phyloP scores from a whole-genome alignment of 1,140 invertebrate species.

The Semibalanus balanoides region DNA sequence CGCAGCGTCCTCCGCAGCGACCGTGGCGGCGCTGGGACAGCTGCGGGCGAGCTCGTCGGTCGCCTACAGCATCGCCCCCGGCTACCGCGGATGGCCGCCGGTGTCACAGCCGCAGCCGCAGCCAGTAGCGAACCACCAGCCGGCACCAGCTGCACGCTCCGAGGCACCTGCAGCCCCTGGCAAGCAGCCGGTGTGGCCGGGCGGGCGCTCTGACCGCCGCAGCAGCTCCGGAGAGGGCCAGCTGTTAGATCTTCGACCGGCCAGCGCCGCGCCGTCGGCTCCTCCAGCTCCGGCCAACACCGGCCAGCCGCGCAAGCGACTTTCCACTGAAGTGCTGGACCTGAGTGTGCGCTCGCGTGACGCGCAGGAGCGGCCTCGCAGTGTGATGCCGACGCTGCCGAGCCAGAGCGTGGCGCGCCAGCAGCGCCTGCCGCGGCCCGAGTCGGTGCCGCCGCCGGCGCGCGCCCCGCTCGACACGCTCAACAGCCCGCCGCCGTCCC shows the following conservation, averaged over 20 bases:
- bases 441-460: slow-evolving; percentile 5
- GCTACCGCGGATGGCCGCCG: background rate
- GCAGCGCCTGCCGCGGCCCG: background rate
- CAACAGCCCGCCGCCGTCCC: no score
- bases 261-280: background rate
- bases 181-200: background rate
- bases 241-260: background rate
- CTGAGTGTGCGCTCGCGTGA: background rate
- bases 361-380: background rate
- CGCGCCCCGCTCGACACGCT: no score
- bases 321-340: background rate
- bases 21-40: slow-evolving; percentile 9
- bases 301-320: slow-evolving; percentile 1
- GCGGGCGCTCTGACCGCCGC: no score
- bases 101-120: background rate
- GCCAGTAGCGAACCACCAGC: background rate
- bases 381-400: background rate
- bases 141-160: no score
- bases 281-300: background rate
- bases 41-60: slow-evolving; percentile 4
- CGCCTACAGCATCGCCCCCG: no score
- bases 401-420: background rate
- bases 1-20: no score
- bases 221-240: background rate
- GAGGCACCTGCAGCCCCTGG: background rate